Conservation (phyloP, 2,797 vertebrate species). For the Microctenopoma lineatum region DNA sequence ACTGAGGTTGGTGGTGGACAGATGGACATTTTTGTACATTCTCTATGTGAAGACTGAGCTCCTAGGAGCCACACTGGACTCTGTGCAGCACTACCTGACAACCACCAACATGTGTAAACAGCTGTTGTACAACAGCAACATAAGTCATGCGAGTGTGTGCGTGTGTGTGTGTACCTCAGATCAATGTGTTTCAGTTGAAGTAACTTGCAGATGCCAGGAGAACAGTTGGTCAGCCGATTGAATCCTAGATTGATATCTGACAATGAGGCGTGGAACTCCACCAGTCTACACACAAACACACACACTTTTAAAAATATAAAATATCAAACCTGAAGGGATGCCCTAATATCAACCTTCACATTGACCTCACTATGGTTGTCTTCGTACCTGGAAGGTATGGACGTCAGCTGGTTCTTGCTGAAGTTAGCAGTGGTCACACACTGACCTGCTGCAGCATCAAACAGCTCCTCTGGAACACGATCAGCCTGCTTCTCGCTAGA, state of each 20-base stretch:
- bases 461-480: constrained; percentile 87
- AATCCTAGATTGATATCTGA: constrained; percentile 90
- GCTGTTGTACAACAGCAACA: no score
- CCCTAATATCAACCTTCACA: no score
- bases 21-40: no score
- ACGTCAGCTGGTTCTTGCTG: constrained; percentile 91
- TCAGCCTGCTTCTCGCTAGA: constrained; percentile 88
- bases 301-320: no score
- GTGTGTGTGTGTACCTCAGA: constrained; percentile 84
- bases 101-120: no score
- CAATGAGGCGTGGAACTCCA: constrained; percentile 86
- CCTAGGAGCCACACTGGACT: no score
- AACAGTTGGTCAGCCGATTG: constrained; percentile 88
- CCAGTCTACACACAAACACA: constrained; percentile 79
- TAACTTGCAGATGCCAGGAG: constrained; percentile 85
- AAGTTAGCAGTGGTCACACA: constrained; percentile 86
- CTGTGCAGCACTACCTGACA: no score
- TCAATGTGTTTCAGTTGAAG: constrained; percentile 89
- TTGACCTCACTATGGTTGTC: neutral
- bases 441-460: constrained; percentile 81
- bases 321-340: no score
- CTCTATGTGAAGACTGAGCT: no score
- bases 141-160: no score
- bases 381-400: constrained; percentile 89
- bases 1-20: no score